Evolutionary conservation across 2,888 invertebrate species (phyloP).

Genomic region (Malthinus seriepunctatus): DNA sequence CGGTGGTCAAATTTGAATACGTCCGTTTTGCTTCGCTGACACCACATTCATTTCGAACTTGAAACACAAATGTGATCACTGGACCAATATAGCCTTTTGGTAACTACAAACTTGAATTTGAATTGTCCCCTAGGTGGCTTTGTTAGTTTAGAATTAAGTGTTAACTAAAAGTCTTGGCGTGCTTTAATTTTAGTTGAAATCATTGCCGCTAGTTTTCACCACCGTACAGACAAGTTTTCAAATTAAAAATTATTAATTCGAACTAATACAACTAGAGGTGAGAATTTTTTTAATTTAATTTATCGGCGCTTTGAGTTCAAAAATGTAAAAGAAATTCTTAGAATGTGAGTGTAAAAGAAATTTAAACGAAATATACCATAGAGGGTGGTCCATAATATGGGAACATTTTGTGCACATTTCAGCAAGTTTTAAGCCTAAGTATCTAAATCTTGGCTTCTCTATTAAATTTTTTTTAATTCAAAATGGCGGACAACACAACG

Average conservation of each 20-base stretch:
- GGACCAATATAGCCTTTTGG: slow-evolving; percentile 25
- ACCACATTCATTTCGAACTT: slow-evolving; percentile 29
- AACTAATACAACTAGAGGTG: too few species aligned
- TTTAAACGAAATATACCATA: too few species aligned
- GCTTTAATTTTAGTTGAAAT: slow-evolving; percentile 22
- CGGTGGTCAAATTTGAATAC: slow-evolving; percentile 31
- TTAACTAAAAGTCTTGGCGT: slow-evolving; percentile 7
- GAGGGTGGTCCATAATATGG: too few species aligned
- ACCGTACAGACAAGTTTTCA: slow-evolving; percentile 29
- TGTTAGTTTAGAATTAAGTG: slow-evolving; percentile 3
- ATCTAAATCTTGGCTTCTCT: too few species aligned
- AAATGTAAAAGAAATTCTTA: too few species aligned
- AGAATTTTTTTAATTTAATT: too few species aligned
- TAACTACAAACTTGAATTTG: slow-evolving; percentile 23
- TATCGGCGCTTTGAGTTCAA: too few species aligned
- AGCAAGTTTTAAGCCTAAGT: too few species aligned
- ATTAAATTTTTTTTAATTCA: too few species aligned
- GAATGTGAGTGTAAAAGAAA: too few species aligned
- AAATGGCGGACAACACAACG: too few species aligned
- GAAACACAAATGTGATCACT: slow-evolving; percentile 26
- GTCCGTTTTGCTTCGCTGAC: slow-evolving; percentile 28
- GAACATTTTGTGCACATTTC: too few species aligned
- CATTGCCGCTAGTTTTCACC: slow-evolving; percentile 30
- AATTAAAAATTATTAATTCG: background rate
- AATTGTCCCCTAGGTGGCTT: slow-evolving; percentile 26